A percentile compares a stretch with the other conserved stretches of the same genome.
phyloP scores from a whole-genome alignment of 2,797 vertebrate genomes.

The Hapalemur alaotrensis region DNA sequence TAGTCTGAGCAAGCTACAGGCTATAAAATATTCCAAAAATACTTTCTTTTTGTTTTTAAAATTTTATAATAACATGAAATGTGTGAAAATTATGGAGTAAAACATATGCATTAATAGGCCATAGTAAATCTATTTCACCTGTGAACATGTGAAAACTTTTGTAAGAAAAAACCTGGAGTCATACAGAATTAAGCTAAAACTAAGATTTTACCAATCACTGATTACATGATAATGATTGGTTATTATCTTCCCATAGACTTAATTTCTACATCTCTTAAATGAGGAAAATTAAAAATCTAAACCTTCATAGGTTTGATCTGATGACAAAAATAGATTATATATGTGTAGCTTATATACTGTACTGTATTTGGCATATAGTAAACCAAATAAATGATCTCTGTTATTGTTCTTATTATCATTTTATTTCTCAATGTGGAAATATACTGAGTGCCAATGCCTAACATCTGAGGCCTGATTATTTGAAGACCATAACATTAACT shows the following conservation, averaged over 20 bases:
- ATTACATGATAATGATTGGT: not conserved
- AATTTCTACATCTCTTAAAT: not conserved
- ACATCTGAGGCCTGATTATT: not conserved
- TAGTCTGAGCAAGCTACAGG: not conserved
- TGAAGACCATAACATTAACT: not conserved
- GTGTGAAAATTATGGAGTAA: not conserved
- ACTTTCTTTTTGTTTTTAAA: not conserved
- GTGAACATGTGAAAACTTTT: not conserved
- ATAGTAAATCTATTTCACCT: not conserved
- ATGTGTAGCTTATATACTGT: not conserved
- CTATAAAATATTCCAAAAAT: not conserved
- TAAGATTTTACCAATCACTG: not conserved
- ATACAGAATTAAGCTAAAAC: not conserved
- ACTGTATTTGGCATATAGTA: not conserved
- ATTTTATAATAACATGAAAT: not conserved
- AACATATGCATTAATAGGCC: not conserved
- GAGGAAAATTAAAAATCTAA: not conserved
- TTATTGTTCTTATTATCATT: not conserved
- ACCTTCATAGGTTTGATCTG: not conserved
- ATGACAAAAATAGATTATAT: not conserved
- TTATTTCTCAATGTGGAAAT: not conserved
- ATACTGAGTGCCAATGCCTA: not conserved
- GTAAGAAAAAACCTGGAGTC: not conserved
- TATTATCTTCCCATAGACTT: not conserved
- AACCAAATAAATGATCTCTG: not conserved